Percentiles rank a stretch among this genome's conserved stretches.
Evolutionary conservation across 37 sponge, comb jelly and placozoan species (phyloP).

Genomic region (Oscarella lobularis): DNA sequence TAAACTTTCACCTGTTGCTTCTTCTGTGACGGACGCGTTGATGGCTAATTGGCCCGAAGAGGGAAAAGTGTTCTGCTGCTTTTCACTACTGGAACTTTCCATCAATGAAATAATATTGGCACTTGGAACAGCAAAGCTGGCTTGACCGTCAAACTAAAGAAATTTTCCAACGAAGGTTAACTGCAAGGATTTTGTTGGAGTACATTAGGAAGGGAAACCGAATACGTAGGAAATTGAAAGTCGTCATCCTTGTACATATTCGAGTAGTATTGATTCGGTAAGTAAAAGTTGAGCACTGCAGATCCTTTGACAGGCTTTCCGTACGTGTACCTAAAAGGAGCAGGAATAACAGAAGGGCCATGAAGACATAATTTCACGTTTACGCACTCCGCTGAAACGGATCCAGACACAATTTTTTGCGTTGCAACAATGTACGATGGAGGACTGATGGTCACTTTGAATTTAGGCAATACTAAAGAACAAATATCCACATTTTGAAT

Average conservation of each 20-base stretch:
- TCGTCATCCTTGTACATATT: no score
- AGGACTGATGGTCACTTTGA: not conserved
- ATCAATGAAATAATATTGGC: not conserved
- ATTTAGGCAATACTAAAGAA: conserved; percentile 1
- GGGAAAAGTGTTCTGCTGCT: not conserved
- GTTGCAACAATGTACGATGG: not conserved
- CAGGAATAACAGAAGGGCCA: not conserved
- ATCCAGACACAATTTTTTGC: not conserved
- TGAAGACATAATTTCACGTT: no score
- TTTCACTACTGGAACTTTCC: no score
- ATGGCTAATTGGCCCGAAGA: not conserved
- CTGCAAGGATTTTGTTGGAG: no score
- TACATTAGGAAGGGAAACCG: no score
- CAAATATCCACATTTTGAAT: no score
- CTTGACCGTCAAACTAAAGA: not conserved
- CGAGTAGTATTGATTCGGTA: not conserved
- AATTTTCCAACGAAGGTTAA: no score
- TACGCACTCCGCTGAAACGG: not conserved
- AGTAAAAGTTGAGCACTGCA: not conserved
- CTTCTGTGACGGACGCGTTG: not conserved
- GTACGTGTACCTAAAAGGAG: conserved; percentile 5
- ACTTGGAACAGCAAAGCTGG: not conserved
- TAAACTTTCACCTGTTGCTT: not conserved
- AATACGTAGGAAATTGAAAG: no score
- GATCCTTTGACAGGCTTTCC: conserved; percentile 10